Percentiles rank a stretch among this genome's conserved stretches.
phyloP scores from a whole-genome alignment of 1,140 invertebrate genomes.

The Calephelis nemesis region DNA sequence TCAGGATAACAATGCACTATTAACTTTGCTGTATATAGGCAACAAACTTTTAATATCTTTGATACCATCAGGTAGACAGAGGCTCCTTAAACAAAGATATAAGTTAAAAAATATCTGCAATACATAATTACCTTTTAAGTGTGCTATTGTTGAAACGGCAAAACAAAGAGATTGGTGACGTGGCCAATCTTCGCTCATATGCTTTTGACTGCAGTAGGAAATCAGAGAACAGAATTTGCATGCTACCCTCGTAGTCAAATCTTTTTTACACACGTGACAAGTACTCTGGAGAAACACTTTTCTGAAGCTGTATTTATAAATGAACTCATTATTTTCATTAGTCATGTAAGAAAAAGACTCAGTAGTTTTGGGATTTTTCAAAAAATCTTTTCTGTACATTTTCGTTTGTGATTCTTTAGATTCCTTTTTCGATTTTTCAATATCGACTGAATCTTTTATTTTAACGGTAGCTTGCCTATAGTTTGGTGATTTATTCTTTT shows the following conservation, averaged over 20 bases:
- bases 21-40: too few relatives aligned
- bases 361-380: conserved; percentile 41
- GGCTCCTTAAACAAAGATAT: neutral
- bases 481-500: conserved; percentile 71
- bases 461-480: conserved; percentile 63
- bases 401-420: conserved; percentile 55
- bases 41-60: too few relatives aligned
- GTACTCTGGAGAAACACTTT: conserved; percentile 70
- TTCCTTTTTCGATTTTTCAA: conserved; percentile 46
- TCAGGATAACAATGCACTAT: too few relatives aligned
- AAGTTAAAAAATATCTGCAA: neutral
- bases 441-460: conserved; percentile 65
- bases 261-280: conserved; percentile 71
- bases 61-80: too few relatives aligned
- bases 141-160: conserved; percentile 69
- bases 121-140: conserved; percentile 64
- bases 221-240: conserved; percentile 70
- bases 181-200: conserved; percentile 72
- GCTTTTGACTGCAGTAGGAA: conserved; percentile 69
- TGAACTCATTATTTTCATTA: conserved; percentile 63
- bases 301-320: conserved; percentile 77
- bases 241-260: conserved; percentile 55
- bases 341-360: conserved; percentile 46
- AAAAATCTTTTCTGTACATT: conserved; percentile 40
- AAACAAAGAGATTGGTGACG: conserved; percentile 72